Percentiles rank a stretch among this genome's conserved stretches.
phyloP scores from a whole-genome alignment of 2,113 vertebrate genomes.

The Oncorhynchus mykiss region DNA sequence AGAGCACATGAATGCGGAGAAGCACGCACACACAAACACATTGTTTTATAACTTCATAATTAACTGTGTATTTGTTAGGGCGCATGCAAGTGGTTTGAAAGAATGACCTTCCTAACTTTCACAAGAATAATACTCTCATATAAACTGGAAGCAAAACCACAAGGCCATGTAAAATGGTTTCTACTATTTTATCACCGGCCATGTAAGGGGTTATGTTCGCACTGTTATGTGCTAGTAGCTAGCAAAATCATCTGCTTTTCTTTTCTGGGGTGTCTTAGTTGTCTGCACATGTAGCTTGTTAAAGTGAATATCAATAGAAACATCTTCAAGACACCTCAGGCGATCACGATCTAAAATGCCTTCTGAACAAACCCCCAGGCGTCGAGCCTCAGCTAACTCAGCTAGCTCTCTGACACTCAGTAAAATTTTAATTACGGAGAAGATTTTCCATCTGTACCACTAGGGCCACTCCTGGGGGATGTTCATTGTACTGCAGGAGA shows the following conservation, averaged over 20 bases:
- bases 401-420: slow-evolving; percentile 5
- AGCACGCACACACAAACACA: neutral
- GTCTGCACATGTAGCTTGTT: slow-evolving; percentile 21
- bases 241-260: too few species aligned
- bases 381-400: neutral
- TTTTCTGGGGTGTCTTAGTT: slow-evolving; percentile 5
- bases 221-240: neutral
- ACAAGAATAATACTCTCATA: neutral
- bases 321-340: slow-evolving; percentile 24
- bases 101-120: neutral
- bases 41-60: slow-evolving; percentile 9
- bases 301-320: slow-evolving; percentile 19
- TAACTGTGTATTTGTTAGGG: neutral
- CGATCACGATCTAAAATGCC: slow-evolving; percentile 25
- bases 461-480: neutral
- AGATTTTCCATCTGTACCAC: neutral
- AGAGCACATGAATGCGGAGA: neutral
- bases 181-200: neutral
- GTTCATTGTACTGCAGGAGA: neutral
- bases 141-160: neutral
- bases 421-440: slow-evolving; percentile 15
- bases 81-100: neutral
- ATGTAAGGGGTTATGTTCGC: neutral
- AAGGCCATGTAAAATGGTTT: neutral
- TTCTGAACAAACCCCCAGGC: slow-evolving; percentile 12